Conservation (phyloP, 2,113 vertebrate genomes). For the Bucco capensis region DNA sequence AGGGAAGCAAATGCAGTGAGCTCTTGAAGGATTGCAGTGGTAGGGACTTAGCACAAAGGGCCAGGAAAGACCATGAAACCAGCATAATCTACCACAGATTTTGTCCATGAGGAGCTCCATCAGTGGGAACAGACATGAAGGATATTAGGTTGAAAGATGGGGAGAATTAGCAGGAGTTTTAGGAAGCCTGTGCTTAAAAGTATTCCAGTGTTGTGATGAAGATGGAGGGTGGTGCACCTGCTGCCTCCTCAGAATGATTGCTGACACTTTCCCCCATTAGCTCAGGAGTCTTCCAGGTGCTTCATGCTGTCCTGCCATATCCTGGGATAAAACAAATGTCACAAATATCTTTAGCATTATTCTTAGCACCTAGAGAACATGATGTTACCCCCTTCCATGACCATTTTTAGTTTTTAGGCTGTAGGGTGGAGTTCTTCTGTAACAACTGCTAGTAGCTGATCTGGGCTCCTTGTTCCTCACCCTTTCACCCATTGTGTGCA, state of each 20-base stretch:
- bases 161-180: background rate
- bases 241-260: background rate
- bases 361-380: background rate
- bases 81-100: background rate
- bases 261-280: background rate
- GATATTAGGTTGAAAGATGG: background rate
- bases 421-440: background rate
- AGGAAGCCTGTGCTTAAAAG: slow-evolving; percentile 10
- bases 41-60: background rate
- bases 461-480: background rate
- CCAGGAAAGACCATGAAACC: background rate
- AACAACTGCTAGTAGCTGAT: background rate
- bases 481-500: background rate
- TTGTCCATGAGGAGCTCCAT: background rate
- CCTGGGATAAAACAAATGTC: background rate
- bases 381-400: background rate
- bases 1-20: background rate
- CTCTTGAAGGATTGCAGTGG: background rate
- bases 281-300: background rate
- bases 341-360: slow-evolving; percentile 35
- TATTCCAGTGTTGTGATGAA: background rate
- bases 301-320: background rate
- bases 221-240: background rate
- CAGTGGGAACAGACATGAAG: background rate
- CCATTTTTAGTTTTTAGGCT: background rate